These are phyloP conservation scores for Theocolax elegans DNA, from an alignment of 1,140 invertebrate species.

Conservation along the genomic window DNA sequence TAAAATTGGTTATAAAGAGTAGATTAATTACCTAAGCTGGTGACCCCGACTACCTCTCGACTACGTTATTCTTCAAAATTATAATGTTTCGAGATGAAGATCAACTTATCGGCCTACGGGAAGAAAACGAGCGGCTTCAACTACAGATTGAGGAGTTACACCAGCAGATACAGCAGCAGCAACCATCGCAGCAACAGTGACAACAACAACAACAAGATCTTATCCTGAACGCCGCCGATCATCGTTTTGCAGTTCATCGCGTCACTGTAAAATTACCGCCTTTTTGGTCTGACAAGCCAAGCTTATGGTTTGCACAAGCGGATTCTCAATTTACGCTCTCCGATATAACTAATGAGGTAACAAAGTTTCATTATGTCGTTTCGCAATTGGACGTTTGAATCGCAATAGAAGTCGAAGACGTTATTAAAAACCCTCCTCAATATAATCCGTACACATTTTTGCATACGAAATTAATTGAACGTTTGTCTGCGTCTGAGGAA, in stretches of 20 bases:
- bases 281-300: background rate
- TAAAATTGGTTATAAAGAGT: too few species aligned
- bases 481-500: slow-evolving; percentile 40
- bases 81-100: too few species aligned
- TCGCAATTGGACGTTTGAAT: background rate
- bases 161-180: background rate
- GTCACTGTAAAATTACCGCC: background rate
- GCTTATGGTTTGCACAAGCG: background rate
- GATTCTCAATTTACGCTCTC: background rate
- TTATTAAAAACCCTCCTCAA: background rate
- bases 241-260: background rate
- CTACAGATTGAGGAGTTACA: too few species aligned
- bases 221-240: background rate
- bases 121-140: too few species aligned
- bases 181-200: background rate
- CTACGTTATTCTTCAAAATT: too few species aligned
- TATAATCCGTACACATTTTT: slow-evolving; percentile 4
- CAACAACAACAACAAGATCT: background rate
- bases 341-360: background rate
- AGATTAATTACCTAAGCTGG: too few species aligned
- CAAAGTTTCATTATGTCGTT: background rate
- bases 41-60: too few species aligned
- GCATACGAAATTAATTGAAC: background rate
- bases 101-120: too few species aligned
- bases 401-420: background rate